phyloP scores from a whole-genome alignment of 1,140 invertebrate species.

The Oncopodura yosiiana region DNA sequence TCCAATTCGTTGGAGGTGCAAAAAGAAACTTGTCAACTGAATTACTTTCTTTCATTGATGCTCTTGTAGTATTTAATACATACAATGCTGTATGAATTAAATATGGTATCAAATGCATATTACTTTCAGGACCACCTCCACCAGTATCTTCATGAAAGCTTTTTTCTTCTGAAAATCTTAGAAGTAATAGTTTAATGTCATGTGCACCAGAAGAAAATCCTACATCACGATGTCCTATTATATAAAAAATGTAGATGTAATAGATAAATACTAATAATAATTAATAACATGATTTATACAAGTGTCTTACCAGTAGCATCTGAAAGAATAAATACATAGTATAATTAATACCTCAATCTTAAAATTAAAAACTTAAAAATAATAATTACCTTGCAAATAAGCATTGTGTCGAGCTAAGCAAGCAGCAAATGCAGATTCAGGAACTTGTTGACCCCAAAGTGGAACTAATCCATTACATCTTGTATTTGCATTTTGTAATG shows the following conservation, averaged over 20 bases:
- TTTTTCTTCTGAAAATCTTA: slow-evolving; percentile 84
- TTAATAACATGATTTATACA: too few species aligned
- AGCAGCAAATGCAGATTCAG: slow-evolving; percentile 86
- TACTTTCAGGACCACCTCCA: slow-evolving; percentile 91
- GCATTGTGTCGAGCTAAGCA: slow-evolving; percentile 83
- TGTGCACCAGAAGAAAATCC: slow-evolving; percentile 79
- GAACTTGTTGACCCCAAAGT: slow-evolving; percentile 89
- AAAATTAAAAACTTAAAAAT: slow-evolving; percentile 26
- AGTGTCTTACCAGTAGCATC: too few species aligned
- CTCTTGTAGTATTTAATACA: slow-evolving; percentile 82
- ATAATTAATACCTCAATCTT: background rate
- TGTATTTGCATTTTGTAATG: slow-evolving; percentile 94
- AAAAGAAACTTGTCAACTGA: slow-evolving; percentile 59
- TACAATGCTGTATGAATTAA: slow-evolving; percentile 90
- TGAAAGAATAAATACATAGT: background rate
- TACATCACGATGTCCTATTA: slow-evolving; percentile 55
- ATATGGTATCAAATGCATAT: slow-evolving; percentile 93
- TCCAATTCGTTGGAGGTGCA: slow-evolving; percentile 49
- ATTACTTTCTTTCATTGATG: slow-evolving; percentile 61
- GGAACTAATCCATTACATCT: slow-evolving; percentile 93
- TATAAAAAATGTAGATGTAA: slow-evolving; percentile 22
- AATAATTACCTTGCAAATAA: slow-evolving; percentile 52
- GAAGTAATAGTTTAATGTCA: slow-evolving; percentile 81
- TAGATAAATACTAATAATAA: too few species aligned
- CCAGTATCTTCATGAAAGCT: slow-evolving; percentile 95